These are phyloP conservation scores for Ditylenchus weischeri DNA, from an alignment of 2,888 invertebrate genomes.

Conservation along the genomic window DNA sequence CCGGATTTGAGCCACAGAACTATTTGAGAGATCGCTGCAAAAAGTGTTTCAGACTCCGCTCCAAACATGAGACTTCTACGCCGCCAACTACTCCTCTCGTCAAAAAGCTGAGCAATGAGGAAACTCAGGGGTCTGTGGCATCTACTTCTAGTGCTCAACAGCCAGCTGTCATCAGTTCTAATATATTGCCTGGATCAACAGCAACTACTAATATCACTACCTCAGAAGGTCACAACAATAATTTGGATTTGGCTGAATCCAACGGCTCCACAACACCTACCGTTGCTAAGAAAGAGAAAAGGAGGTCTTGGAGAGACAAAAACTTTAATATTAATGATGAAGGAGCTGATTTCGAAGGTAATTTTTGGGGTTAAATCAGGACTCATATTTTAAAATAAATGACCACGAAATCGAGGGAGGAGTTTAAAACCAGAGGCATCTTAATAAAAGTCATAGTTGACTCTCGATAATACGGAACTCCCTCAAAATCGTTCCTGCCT, in stretches of 20 bases:
- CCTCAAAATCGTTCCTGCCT: too few relatives aligned
- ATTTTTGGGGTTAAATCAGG: not conserved
- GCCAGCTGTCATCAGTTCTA: not conserved
- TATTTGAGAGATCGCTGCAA: constrained; percentile 60
- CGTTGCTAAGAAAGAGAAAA: constrained; percentile 23
- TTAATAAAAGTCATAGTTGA: too few relatives aligned
- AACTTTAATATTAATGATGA: constrained; percentile 19
- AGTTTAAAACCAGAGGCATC: too few relatives aligned
- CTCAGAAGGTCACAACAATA: constrained; percentile 7
- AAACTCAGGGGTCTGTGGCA: not conserved
- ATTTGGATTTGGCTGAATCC: not conserved
- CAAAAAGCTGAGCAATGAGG: constrained; percentile 12
- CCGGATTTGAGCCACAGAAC: constrained; percentile 60
- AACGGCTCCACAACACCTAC: not conserved
- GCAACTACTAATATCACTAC: not conserved
- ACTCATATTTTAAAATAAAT: too few relatives aligned
- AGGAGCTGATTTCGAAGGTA: constrained; percentile 27
- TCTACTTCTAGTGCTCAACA: not conserved
- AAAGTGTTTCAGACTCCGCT: constrained; percentile 58
- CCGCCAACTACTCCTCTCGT: not conserved
- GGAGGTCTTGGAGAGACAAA: constrained; percentile 32
- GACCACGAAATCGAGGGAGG: too few relatives aligned
- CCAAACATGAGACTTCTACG: constrained; percentile 45
- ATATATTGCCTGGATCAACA: not conserved
- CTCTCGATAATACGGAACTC: too few relatives aligned